phyloP scores from a whole-genome alignment of 2,888 invertebrate species.

The Neoascia interrupta region DNA sequence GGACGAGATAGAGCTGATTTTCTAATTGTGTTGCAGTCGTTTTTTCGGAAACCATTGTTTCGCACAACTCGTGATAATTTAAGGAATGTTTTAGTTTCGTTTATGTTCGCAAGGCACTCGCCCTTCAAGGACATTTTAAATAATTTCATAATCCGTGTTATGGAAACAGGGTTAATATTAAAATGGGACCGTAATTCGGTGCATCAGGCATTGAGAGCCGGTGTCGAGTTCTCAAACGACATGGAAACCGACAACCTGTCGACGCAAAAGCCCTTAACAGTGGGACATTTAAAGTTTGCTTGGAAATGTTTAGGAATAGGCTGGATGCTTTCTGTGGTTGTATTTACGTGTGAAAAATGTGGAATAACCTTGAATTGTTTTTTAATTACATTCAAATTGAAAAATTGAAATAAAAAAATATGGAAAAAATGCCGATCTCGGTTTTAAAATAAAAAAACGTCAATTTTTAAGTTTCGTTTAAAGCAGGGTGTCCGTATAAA shows the following conservation, averaged over 20 bases:
- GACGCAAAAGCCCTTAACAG: neutral
- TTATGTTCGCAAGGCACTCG: conserved; percentile 13
- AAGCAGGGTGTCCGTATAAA: too few relatives aligned
- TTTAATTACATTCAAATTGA: too few relatives aligned
- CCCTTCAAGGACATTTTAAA: conserved; percentile 25
- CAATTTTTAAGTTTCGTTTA: too few relatives aligned
- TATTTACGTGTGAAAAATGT: conserved; percentile 14
- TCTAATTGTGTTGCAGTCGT: neutral
- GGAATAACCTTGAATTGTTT: too few relatives aligned
- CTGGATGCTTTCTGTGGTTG: neutral
- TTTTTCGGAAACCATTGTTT: neutral
- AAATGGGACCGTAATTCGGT: conserved; percentile 29
- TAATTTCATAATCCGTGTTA: conserved; percentile 20
- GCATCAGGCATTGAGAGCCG: neutral
- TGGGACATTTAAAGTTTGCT: conserved; percentile 12
- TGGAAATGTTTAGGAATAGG: conserved; percentile 26
- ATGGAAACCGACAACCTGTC: neutral
- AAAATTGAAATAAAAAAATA: too few relatives aligned
- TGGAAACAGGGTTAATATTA: conserved; percentile 25
- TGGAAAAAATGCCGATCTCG: too few relatives aligned
- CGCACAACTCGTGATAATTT: neutral
- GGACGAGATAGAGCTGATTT: conserved; percentile 14
- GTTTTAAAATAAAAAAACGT: too few relatives aligned
- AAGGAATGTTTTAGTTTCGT: neutral
- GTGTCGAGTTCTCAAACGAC: neutral